These are phyloP conservation scores for Chroicocephalus ridibundus DNA, from an alignment of 2,113 vertebrate species.

Conservation along the genomic window DNA sequence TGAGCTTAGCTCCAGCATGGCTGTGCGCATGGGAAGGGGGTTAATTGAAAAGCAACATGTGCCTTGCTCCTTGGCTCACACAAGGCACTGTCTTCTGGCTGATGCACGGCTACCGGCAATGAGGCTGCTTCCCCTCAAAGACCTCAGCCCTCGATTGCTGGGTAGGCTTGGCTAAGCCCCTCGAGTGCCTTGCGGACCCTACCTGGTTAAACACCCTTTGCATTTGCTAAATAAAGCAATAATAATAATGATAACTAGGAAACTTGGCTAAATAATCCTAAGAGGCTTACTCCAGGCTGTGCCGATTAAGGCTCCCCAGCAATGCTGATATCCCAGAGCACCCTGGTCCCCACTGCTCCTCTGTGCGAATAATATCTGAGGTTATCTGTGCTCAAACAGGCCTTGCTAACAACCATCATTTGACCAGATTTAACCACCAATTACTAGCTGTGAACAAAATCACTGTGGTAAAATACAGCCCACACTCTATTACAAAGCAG, in stretches of 20 bases:
- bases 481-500: background rate
- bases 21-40: background rate
- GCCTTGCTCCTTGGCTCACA: background rate
- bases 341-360: background rate
- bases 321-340: background rate
- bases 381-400: slow-evolving; percentile 26
- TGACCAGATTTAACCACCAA: slow-evolving; percentile 54
- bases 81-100: background rate
- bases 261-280: slow-evolving; percentile 54
- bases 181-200: background rate
- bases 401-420: slow-evolving; percentile 41
- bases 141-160: background rate
- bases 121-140: background rate
- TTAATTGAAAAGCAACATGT: background rate
- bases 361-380: background rate
- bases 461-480: slow-evolving; percentile 21
- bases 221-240: slow-evolving; percentile 21
- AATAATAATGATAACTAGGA: background rate
- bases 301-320: background rate
- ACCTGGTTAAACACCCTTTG: background rate
- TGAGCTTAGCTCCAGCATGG: background rate
- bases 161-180: background rate
- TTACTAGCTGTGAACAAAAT: slow-evolving; percentile 52
- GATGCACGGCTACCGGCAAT: background rate
- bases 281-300: slow-evolving; percentile 38